phyloP scores from a whole-genome alignment of 2,113 vertebrate genomes.

The Clarias macrocephalus region DNA sequence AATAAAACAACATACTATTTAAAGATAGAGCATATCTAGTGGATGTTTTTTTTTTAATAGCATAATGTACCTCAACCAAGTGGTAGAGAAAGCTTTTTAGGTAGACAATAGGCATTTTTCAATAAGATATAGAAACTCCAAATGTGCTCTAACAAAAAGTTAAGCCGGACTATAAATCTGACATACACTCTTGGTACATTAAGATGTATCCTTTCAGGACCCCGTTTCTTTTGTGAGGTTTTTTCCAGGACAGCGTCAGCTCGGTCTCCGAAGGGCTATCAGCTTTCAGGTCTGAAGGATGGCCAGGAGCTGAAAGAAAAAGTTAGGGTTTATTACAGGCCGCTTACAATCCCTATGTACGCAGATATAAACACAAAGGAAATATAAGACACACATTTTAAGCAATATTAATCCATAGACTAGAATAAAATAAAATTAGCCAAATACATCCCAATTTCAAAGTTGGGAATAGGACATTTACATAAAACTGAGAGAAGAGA shows the following conservation, averaged over 20 bases:
- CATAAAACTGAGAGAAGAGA: background rate
- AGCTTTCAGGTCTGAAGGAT: conserved; percentile 67
- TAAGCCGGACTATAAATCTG: background rate
- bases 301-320: conserved; percentile 72
- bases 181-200: conserved; percentile 68
- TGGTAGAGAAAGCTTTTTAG: too few relatives aligned
- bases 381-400: background rate
- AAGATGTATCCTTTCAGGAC: conserved; percentile 77
- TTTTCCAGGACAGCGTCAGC: conserved; percentile 74
- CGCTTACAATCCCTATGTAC: background rate
- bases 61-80: too few relatives aligned
- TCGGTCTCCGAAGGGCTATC: conserved; percentile 77
- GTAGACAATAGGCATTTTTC: too few relatives aligned
- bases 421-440: background rate
- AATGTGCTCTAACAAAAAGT: too few relatives aligned
- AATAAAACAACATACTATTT: too few relatives aligned
- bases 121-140: too few relatives aligned
- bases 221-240: conserved; percentile 77
- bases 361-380: background rate
- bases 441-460: background rate
- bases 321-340: background rate
- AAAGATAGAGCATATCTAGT: too few relatives aligned
- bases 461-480: background rate
- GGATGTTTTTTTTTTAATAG: too few relatives aligned
- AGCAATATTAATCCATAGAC: background rate